Percentiles rank a stretch among this genome's conserved stretches.
Evolutionary conservation across 2,888 invertebrate species (phyloP).

Genomic region (Acheta domesticus): DNA sequence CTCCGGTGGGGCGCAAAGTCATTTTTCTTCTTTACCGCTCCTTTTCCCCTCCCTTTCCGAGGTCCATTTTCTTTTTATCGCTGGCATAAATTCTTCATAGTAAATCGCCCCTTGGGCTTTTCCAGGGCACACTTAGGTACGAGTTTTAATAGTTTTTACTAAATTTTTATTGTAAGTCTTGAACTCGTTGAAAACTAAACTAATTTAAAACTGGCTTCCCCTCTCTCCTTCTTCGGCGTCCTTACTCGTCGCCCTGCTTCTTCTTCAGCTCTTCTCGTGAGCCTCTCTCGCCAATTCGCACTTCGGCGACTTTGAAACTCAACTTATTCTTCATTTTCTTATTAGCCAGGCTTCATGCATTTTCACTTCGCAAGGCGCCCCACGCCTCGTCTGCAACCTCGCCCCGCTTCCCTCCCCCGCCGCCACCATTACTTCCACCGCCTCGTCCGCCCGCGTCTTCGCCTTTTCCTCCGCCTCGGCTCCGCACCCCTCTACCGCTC

Average conservation of each 20-base stretch:
- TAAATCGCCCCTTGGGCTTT: background rate
- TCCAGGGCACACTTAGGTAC: background rate
- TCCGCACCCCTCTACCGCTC: conserved; percentile 19
- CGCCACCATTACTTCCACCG: background rate
- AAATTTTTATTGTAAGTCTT: background rate
- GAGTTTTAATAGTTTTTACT: background rate
- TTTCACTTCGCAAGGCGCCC: conserved; percentile 21
- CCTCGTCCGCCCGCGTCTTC: conserved; percentile 1
- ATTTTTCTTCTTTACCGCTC: background rate
- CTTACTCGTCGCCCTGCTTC: conserved; percentile 21
- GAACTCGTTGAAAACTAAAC: background rate
- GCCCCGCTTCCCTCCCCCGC: background rate
- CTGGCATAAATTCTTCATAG: background rate
- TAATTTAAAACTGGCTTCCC: background rate
- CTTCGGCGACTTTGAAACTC: conserved; percentile 32
- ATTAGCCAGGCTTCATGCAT: conserved; percentile 8
- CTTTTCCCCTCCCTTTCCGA: background rate
- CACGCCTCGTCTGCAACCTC: conserved; percentile 23
- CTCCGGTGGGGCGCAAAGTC: background rate
- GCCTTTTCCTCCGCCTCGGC: conserved; percentile 26
- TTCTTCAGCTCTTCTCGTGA: conserved; percentile 27
- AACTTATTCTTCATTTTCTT: conserved; percentile 33
- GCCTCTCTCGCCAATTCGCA: conserved; percentile 28
- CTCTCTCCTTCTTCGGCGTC: background rate
- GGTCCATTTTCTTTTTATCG: background rate